Evolutionary conservation across 2,888 invertebrate genomes (phyloP), one percentile per base, ranked within the genome.

Genomic region (Drosophila atroscutellata): DNA sequence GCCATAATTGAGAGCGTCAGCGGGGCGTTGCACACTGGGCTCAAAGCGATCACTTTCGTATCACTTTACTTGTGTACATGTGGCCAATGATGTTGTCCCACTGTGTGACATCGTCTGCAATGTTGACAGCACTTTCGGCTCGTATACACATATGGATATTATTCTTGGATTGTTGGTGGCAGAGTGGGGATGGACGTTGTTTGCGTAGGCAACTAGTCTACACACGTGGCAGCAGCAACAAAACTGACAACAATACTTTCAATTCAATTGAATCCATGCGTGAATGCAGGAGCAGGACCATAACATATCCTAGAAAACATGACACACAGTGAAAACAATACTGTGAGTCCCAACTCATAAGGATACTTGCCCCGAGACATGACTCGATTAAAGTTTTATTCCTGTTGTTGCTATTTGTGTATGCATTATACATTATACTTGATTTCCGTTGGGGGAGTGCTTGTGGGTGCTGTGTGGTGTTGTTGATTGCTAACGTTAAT

Each of bases 401-500:
- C 24, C 18, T 45, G n/a, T 62, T 30, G n/a, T 18, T 52, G 24
- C 20, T 24, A 24, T 20, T 47, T 24, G 45, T 62, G 55, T 42
- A 50, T 55, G 49, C 9, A n/a, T 18, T 39, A 39, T 8, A 18
- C 26, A 49, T 59, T 67, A 50, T 52, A 56, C 52, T 57, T 36
- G 54, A 71, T 57, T 42, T 57, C 52, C 42, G 24, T 50, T 52
- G 7, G 39, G 45, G 24, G 39, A 24, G 32, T 24, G 24, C 15
- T 45, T 45, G 24, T 24, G n/a, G 26, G 36, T 18, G n/a, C 50
- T 32, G 56, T 60, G 36, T 55, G 65, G 51, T 60, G 51, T 68
- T 68, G 49, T 56, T 80, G 60, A 72, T 83, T 82, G 73, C 68
- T 65, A 67, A 75, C 77, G 68, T 56, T 61, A 64, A 70, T 71